Percentiles rank a stretch among this genome's conserved stretches.
Evolutionary conservation across 2,888 invertebrate genomes (phyloP).

Genomic region (Lithophane ornitopus): DNA sequence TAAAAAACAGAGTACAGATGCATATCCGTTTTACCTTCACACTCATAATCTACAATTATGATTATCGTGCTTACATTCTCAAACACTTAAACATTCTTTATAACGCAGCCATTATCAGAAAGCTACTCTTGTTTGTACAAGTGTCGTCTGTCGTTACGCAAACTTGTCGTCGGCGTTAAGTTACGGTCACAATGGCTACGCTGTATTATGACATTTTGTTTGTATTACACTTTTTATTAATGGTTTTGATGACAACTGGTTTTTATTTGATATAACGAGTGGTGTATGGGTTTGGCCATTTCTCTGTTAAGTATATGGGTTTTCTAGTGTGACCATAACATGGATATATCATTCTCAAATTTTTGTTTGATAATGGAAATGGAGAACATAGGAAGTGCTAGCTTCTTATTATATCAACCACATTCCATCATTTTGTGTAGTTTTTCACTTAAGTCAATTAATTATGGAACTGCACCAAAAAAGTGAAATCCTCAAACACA

Average conservation of each 20-base stretch:
- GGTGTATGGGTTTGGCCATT: constrained; percentile 13
- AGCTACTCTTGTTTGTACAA: constrained; percentile 64
- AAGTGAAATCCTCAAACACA: constrained; percentile 3
- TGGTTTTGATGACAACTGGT: constrained; percentile 40
- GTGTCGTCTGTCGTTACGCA: constrained; percentile 62
- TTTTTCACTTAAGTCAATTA: background rate
- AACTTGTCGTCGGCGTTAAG: constrained; percentile 46
- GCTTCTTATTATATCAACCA: background rate
- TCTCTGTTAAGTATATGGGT: background rate
- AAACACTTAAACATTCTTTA: constrained; percentile 25
- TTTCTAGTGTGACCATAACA: background rate
- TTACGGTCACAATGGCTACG: constrained; percentile 57
- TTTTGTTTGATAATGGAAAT: background rate
- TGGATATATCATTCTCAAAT: background rate
- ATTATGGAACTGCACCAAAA: background rate
- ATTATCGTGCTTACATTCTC: constrained; percentile 1
- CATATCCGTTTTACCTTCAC: constrained; percentile 9
- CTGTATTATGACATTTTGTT: constrained; percentile 43
- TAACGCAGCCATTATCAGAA: constrained; percentile 55
- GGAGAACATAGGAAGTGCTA: background rate
- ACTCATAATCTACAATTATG: background rate
- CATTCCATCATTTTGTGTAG: background rate
- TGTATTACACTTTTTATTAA: constrained; percentile 33
- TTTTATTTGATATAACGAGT: constrained; percentile 35
- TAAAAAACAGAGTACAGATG: background rate